Conservation (phyloP, 2,797 vertebrate species). For the Clarias pachynema region DNA sequence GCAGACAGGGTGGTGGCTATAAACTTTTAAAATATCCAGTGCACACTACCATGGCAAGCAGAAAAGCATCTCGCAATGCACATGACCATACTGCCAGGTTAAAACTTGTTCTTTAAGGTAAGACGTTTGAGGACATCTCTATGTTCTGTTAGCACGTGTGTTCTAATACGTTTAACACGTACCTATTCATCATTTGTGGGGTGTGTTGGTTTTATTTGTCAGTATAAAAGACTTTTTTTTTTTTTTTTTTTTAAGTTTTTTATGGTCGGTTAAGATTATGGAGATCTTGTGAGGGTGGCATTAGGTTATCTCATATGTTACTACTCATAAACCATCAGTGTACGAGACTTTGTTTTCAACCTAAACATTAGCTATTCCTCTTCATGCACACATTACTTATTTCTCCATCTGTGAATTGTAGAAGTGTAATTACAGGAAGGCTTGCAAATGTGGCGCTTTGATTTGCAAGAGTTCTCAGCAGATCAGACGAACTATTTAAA, state of each 20-base stretch:
- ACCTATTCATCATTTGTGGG: neutral
- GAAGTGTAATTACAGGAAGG: slow-evolving; percentile 60
- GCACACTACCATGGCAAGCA: neutral
- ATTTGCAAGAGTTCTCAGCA: slow-evolving; percentile 72
- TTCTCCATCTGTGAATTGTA: slow-evolving; percentile 51
- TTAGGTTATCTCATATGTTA: neutral
- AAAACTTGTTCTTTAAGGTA: neutral
- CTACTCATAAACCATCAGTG: neutral
- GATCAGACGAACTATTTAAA: slow-evolving; percentile 43
- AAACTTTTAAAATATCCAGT: neutral
- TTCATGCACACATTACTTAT: slow-evolving; percentile 37
- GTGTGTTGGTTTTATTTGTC: neutral
- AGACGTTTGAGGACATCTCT: too few species aligned
- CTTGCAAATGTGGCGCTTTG: slow-evolving; percentile 64
- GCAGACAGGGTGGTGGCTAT: neutral
- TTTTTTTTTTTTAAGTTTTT: neutral
- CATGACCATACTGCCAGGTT: neutral
- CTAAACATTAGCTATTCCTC: neutral
- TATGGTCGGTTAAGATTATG: too few species aligned
- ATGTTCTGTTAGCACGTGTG: neutral
- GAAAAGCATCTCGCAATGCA: neutral
- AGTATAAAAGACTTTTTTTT: neutral
- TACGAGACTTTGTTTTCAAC: neutral
- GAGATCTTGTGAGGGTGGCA: neutral
- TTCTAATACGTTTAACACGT: neutral